phyloP scores from a whole-genome alignment of 2,797 vertebrate genomes.

The Protonibea diacanthus region DNA sequence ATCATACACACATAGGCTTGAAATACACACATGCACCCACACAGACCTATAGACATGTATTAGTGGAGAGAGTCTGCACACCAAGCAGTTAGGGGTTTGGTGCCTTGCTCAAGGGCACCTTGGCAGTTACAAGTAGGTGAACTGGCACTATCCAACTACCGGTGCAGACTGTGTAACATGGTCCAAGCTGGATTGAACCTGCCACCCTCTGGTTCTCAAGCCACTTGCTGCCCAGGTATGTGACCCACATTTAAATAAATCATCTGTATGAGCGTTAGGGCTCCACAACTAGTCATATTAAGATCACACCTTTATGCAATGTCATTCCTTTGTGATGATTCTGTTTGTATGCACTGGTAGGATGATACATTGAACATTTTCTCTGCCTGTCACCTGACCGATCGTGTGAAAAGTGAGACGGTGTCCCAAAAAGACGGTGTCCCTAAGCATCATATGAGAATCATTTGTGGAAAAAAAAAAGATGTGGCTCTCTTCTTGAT shows the following conservation, averaged over 20 bases:
- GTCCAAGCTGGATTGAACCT: too few species aligned
- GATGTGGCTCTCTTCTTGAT: neutral
- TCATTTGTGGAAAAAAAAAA: neutral
- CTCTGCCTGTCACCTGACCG: neutral
- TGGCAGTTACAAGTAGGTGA: too few species aligned
- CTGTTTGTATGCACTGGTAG: too few species aligned
- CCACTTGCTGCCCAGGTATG: neutral
- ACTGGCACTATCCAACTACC: too few species aligned
- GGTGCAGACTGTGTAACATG: too few species aligned
- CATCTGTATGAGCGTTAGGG: neutral
- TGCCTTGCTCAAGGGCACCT: too few species aligned
- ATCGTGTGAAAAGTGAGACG: neutral
- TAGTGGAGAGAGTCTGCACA: too few species aligned
- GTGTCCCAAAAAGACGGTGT: neutral
- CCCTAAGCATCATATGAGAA: neutral
- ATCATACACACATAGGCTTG: too few species aligned
- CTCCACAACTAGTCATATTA: conserved; percentile 4
- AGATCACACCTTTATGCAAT: neutral
- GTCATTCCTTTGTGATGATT: neutral
- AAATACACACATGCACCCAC: too few species aligned
- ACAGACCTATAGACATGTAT: too few species aligned
- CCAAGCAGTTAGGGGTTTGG: too few species aligned
- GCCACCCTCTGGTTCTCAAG: too few species aligned
- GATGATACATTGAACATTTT: neutral
- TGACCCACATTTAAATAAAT: neutral